Conservation (phyloP, 2,797 vertebrate genomes). For the Peromyscus eremicus region DNA sequence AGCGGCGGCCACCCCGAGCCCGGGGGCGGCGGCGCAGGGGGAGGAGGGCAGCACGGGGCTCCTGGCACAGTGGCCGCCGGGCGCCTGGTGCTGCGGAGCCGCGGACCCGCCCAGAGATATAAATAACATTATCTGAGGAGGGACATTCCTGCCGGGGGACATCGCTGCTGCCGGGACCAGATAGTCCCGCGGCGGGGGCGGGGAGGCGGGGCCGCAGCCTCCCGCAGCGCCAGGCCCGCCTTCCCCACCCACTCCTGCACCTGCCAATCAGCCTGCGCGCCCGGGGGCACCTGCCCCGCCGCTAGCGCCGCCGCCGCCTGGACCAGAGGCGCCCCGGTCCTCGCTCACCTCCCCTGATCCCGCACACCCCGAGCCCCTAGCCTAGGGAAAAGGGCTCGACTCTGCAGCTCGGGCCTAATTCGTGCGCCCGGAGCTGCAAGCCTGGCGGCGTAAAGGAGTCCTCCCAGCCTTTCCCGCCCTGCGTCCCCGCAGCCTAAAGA, state of each 20-base stretch:
- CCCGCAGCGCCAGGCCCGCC: constrained; percentile 82
- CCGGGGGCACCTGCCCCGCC: constrained; percentile 76
- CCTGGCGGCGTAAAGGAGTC: neutral
- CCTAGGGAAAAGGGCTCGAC: neutral
- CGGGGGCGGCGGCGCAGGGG: constrained; percentile 78
- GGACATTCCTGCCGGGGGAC: constrained; percentile 89
- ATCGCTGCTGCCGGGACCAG: constrained; percentile 88
- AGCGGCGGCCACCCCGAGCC: constrained; percentile 72
- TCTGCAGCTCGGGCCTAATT: constrained; percentile 73
- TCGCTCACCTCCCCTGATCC: neutral
- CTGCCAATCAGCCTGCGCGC: constrained; percentile 81
- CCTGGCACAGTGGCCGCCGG: constrained; percentile 82
- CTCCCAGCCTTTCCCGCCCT: constrained; percentile 60
- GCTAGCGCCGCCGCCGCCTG: constrained; percentile 2
- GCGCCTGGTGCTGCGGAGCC: constrained; percentile 84
- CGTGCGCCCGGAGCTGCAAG: neutral
- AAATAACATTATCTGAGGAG: constrained; percentile 92
- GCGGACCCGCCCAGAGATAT: constrained; percentile 87
- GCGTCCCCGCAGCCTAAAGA: neutral
- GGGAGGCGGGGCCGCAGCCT: constrained; percentile 82
- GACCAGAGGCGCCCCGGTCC: neutral
- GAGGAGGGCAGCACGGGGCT: constrained; percentile 82
- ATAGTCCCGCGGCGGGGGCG: constrained; percentile 87
- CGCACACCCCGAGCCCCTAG: constrained; percentile 8
- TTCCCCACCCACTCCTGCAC: constrained; percentile 80